These are phyloP conservation scores for Lasioglossum baleicum DNA, from an alignment of 1,140 invertebrate species.

Conservation along the genomic window DNA sequence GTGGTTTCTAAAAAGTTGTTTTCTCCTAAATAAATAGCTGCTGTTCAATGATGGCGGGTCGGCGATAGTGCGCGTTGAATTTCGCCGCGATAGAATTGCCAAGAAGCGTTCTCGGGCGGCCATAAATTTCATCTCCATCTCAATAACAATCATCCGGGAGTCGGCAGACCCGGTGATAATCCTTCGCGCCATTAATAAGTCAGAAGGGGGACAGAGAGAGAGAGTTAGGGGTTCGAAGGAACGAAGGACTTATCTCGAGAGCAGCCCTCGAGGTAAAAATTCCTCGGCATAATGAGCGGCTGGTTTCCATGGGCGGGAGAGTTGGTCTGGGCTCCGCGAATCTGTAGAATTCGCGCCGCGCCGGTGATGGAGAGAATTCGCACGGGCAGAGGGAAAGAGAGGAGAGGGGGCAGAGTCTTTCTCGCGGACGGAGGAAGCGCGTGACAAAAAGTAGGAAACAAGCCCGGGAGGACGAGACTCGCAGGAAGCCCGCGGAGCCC, in stretches of 20 bases:
- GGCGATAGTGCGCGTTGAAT: no score
- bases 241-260: slow-evolving; percentile 2
- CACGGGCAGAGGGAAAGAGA: no score
- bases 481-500: slow-evolving; percentile 19
- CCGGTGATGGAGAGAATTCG: no score
- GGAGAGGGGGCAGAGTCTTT: not conserved
- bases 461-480: slow-evolving; percentile 24
- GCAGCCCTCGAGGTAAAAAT: not conserved
- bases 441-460: slow-evolving; percentile 19
- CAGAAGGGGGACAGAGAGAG: not conserved
- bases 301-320: not conserved
- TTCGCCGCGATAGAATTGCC: no score
- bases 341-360: not conserved
- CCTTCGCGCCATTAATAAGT: slow-evolving; percentile 2
- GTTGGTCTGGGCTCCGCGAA: not conserved
- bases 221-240: not conserved
- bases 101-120: no score
- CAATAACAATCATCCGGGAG: not conserved
- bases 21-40: no score
- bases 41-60: no score
- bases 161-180: not conserved
- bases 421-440: not conserved
- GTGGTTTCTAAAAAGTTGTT: no score
- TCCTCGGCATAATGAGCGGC: slow-evolving; percentile 12
- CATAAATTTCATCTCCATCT: not conserved